phyloP scores from a whole-genome alignment of 2,113 vertebrate species.

The Stercorarius parasiticus region DNA sequence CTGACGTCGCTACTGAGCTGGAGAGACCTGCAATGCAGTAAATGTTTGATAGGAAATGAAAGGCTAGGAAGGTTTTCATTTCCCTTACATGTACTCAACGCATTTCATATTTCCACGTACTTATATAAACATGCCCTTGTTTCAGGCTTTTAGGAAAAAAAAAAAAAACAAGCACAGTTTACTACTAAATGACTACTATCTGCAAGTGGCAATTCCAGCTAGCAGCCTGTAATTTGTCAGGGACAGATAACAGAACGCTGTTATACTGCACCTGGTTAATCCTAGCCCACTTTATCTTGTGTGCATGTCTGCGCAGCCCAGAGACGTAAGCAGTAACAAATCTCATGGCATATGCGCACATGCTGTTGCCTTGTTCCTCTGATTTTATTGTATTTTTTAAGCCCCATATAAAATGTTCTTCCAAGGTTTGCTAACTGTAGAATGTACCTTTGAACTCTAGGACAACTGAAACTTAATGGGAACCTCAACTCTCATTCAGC shows the following conservation, averaged over 20 bases:
- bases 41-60: slow-evolving; percentile 24
- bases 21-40: slow-evolving; percentile 61
- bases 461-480: slow-evolving; percentile 18
- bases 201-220: slow-evolving; percentile 36
- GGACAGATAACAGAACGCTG: slow-evolving; percentile 42
- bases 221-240: slow-evolving; percentile 64
- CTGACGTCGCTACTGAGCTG: not conserved
- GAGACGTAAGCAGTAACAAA: not conserved
- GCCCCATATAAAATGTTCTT: not conserved
- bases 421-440: not conserved
- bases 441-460: not conserved
- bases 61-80: slow-evolving; percentile 20
- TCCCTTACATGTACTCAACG: slow-evolving; percentile 36
- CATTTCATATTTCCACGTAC: slow-evolving; percentile 58
- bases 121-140: slow-evolving; percentile 57
- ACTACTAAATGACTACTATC: slow-evolving; percentile 54
- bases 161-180: slow-evolving; percentile 1
- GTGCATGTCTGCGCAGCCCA: not conserved
- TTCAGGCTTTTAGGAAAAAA: slow-evolving; percentile 59
- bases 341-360: not conserved
- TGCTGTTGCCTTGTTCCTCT: not conserved
- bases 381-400: not conserved
- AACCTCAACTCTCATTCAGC: slow-evolving; percentile 8
- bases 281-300: slow-evolving; percentile 41
- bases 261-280: slow-evolving; percentile 60